phyloP scores from a whole-genome alignment of 2,888 invertebrate genomes.

The Eupelmus urozonus region DNA sequence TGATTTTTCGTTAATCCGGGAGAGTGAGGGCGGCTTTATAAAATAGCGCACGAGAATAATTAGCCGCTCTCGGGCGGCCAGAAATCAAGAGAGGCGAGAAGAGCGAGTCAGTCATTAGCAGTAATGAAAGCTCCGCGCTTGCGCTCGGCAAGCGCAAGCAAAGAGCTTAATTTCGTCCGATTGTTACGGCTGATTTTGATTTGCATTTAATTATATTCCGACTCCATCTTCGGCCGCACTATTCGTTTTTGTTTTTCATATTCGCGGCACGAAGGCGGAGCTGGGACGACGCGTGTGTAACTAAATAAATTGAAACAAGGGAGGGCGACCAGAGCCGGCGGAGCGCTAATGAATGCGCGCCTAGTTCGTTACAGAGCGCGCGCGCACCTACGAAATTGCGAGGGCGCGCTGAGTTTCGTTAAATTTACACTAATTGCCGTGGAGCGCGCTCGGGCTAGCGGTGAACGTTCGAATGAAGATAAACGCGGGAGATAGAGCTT shows the following conservation, averaged over 20 bases:
- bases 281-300: constrained; percentile 1
- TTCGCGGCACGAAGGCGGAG: neutral
- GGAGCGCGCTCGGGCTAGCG: neutral
- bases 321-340: neutral
- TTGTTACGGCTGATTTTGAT: constrained; percentile 58
- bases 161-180: constrained; percentile 57
- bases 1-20: constrained; percentile 43
- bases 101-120: constrained; percentile 50
- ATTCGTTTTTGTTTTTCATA: neutral
- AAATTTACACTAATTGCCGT: constrained; percentile 54
- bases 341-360: constrained; percentile 49
- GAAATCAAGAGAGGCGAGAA: neutral
- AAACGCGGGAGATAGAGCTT: constrained; percentile 12
- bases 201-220: constrained; percentile 54
- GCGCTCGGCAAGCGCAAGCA: neutral
- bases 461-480: constrained; percentile 39
- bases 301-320: constrained; percentile 48
- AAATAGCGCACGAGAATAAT: constrained; percentile 50
- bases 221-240: neutral
- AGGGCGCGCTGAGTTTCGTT: constrained; percentile 43
- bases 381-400: constrained; percentile 17
- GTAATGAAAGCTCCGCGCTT: constrained; percentile 47
- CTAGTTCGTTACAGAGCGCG: constrained; percentile 50
- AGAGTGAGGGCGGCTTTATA: too few relatives aligned
- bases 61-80: constrained; percentile 7